Percentiles rank a stretch among this genome's conserved stretches.
Conservation (phyloP, 2,797 vertebrate genomes). For the Tragopan temminckii region DNA sequence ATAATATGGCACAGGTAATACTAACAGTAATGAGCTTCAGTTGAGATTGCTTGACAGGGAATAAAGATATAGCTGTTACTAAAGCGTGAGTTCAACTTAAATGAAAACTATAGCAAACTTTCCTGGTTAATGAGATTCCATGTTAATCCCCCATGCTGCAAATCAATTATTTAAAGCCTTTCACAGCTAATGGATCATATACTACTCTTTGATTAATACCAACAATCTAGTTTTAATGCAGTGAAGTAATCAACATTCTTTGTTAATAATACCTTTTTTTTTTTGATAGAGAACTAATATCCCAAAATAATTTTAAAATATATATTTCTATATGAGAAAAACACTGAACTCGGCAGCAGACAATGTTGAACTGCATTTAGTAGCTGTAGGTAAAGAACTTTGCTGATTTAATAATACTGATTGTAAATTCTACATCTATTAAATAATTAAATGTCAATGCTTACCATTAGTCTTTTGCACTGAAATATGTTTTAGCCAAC, state of each 20-base stretch:
- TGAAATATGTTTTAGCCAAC: background rate
- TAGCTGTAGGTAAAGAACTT: background rate
- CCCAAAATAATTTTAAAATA: background rate
- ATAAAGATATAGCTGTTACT: background rate
- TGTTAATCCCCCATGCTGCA: conserved; percentile 66
- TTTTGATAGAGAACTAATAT: background rate
- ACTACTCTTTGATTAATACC: conserved; percentile 70
- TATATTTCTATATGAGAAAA: background rate
- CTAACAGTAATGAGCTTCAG: background rate
- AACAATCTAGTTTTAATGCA: conserved; percentile 71
- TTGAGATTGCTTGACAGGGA: background rate
- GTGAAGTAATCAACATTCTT: conserved; percentile 33
- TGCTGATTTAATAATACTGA: background rate
- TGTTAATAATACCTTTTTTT: conserved; percentile 35
- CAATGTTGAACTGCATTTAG: background rate
- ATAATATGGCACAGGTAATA: background rate
- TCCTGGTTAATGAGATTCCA: conserved; percentile 68
- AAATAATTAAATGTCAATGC: background rate
- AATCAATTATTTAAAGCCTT: conserved; percentile 79
- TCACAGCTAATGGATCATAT: conserved; percentile 75
- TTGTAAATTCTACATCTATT: background rate
- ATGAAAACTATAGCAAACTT: conserved; percentile 71
- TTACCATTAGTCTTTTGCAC: background rate
- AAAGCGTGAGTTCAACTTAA: conserved; percentile 42
- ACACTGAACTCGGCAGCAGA: background rate